Percentiles rank a stretch among this genome's conserved stretches.
These are phyloP conservation scores for Manduca sexta DNA, from an alignment of 1,140 invertebrate genomes.

Conservation along the genomic window DNA sequence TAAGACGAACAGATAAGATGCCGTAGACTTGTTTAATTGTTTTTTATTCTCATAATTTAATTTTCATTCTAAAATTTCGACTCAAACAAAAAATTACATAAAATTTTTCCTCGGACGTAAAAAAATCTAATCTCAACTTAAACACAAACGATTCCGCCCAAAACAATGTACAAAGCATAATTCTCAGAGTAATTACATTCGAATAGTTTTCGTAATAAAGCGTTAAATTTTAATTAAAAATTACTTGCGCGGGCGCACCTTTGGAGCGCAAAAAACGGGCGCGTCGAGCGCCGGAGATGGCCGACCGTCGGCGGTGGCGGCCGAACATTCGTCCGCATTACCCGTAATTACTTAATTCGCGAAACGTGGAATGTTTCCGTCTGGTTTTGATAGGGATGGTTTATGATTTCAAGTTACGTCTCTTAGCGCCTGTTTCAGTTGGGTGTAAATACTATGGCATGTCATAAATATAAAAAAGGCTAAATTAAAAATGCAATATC, in stretches of 20 bases:
- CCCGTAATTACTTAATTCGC: constrained; percentile 57
- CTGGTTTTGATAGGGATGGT: constrained; percentile 12
- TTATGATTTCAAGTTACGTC: too few species aligned
- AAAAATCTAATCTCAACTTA: neutral
- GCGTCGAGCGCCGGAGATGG: constrained; percentile 26
- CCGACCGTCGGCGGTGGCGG: constrained; percentile 31
- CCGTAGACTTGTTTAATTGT: too few species aligned
- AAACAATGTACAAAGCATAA: constrained; percentile 8
- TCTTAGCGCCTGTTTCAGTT: too few species aligned
- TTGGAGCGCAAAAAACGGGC: constrained; percentile 31
- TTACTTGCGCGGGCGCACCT: constrained; percentile 21
- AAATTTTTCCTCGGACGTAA: too few species aligned
- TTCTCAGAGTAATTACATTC: constrained; percentile 11
- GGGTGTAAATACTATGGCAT: too few species aligned
- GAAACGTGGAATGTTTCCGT: constrained; percentile 23
- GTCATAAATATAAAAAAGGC: too few species aligned
- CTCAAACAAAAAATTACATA: too few species aligned
- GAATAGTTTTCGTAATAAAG: constrained; percentile 53
- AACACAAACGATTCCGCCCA: neutral
- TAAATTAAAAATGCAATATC: too few species aligned
- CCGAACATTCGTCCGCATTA: constrained; percentile 33
- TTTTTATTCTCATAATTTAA: too few species aligned
- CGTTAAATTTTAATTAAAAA: constrained; percentile 54
- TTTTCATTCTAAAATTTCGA: too few species aligned
- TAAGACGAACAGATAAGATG: too few species aligned